Evolutionary conservation across 2,113 vertebrate genomes (phyloP).

Genomic region (Apteryx owenii): DNA sequence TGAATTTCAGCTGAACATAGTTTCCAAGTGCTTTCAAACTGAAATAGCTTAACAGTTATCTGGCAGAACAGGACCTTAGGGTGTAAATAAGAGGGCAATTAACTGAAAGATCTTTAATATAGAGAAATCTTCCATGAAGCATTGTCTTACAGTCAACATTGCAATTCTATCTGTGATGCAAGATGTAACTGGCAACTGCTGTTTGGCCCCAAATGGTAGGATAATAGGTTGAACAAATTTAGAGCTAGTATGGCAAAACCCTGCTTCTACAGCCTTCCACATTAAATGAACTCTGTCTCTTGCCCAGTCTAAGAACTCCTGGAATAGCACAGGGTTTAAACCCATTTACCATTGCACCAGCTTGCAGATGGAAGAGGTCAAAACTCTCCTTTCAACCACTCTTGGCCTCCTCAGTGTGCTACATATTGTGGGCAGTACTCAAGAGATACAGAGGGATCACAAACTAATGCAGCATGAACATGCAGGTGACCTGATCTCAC

Average conservation of each 20-base stretch:
- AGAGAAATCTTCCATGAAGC: not conserved
- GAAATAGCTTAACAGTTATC: conserved; percentile 2
- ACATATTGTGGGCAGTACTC: not conserved
- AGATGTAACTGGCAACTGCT: conserved; percentile 28
- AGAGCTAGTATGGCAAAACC: not conserved
- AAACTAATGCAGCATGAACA: not conserved
- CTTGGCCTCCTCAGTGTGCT: not conserved
- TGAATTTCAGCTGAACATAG: not conserved
- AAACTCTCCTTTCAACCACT: not conserved
- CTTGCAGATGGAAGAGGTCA: not conserved
- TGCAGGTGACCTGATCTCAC: not conserved
- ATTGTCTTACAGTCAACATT: not conserved
- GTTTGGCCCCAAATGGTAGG: not conserved
- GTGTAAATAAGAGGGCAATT: conserved; percentile 10
- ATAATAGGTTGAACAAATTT: not conserved
- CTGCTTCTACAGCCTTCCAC: not conserved
- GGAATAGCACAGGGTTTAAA: not conserved
- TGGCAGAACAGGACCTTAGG: not conserved
- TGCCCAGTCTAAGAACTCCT: not conserved
- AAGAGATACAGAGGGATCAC: not conserved
- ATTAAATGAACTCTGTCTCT: not conserved
- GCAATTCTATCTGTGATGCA: not conserved
- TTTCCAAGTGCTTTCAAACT: conserved; percentile 25
- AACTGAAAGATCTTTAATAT: conserved; percentile 15
- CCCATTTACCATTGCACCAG: not conserved